phyloP scores from a whole-genome alignment of 2,113 vertebrate genomes.

The Macquaria australasica region DNA sequence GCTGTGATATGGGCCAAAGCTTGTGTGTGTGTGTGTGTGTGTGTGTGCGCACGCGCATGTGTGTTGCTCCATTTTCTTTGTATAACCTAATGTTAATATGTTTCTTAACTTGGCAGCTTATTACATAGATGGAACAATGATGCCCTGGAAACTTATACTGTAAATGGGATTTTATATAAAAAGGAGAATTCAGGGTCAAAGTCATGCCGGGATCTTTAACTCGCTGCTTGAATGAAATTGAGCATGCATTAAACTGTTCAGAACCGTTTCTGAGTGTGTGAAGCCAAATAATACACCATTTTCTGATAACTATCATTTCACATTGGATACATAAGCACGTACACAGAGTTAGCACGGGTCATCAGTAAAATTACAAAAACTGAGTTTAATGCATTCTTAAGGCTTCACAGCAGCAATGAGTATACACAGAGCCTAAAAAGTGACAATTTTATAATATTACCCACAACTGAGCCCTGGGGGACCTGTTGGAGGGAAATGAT shows the following conservation, averaged over 20 bases:
- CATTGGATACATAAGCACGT: background rate
- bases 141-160: slow-evolving; percentile 27
- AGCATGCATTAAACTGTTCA: background rate
- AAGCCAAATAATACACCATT: background rate
- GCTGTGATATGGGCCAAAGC: background rate
- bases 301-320: background rate
- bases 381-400: background rate
- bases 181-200: slow-evolving; percentile 28
- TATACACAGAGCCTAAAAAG: background rate
- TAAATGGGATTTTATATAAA: slow-evolving; percentile 13
- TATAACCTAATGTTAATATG: slow-evolving; percentile 29
- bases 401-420: background rate
- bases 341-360: background rate
- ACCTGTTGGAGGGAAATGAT: background rate
- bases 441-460: background rate
- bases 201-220: background rate
- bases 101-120: slow-evolving; percentile 45
- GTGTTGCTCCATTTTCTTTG: slow-evolving; percentile 29
- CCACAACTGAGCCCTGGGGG: slow-evolving; percentile 11
- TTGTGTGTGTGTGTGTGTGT: background rate
- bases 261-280: background rate
- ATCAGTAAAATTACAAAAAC: background rate
- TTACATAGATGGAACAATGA: slow-evolving; percentile 32
- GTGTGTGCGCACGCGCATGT: background rate
- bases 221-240: background rate